phyloP scores from a whole-genome alignment of 1,140 invertebrate genomes.

The Trichonephila clavata region DNA sequence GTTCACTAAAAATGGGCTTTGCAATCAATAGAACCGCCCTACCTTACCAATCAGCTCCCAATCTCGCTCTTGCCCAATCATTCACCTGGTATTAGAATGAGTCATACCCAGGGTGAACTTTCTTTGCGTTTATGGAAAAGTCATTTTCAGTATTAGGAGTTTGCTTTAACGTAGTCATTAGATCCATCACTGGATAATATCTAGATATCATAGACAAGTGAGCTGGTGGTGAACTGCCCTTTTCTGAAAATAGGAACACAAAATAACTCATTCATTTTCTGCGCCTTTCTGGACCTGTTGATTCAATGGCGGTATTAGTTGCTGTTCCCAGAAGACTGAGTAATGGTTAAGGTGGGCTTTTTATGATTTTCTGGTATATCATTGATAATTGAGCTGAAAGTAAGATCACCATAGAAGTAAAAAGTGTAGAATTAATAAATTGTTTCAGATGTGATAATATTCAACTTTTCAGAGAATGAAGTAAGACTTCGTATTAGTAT shows the following conservation, averaged over 20 bases:
- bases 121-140: slow-evolving; percentile 70
- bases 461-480: too few relatives aligned
- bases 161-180: slow-evolving; percentile 40
- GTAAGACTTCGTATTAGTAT: too few relatives aligned
- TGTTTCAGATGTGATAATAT: too few relatives aligned
- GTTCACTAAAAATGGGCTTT: slow-evolving; percentile 46
- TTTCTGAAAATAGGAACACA: slow-evolving; percentile 19
- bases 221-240: background rate
- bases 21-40: slow-evolving; percentile 55
- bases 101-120: slow-evolving; percentile 39
- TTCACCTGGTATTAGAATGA: slow-evolving; percentile 66
- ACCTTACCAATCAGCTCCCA: slow-evolving; percentile 47
- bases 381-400: too few relatives aligned
- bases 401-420: too few relatives aligned
- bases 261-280: slow-evolving; percentile 56
- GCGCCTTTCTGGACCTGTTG: slow-evolving; percentile 55
- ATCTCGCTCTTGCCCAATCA: slow-evolving; percentile 60
- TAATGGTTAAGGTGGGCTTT: too few relatives aligned
- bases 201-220: slow-evolving; percentile 45
- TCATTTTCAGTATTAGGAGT: slow-evolving; percentile 71
- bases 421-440: too few relatives aligned
- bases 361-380: background rate
- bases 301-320: background rate
- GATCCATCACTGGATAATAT: slow-evolving; percentile 62
- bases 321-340: background rate